A percentile compares a stretch with the other conserved stretches of the same genome.
These are phyloP conservation scores for Ctena decussata DNA, from an alignment of 2,888 invertebrate species.

Conservation along the genomic window DNA sequence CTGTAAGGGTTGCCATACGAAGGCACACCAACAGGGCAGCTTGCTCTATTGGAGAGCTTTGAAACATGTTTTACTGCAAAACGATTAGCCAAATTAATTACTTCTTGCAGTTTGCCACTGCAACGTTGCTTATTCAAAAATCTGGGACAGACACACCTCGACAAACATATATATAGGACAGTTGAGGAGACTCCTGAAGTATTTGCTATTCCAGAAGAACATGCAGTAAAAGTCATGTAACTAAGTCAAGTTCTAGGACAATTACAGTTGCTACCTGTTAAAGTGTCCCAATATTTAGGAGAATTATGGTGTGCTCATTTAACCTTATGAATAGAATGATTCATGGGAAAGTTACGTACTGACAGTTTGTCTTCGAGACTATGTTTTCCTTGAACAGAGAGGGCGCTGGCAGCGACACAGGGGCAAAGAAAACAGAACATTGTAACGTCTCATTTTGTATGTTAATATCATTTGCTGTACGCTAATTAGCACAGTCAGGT, in stretches of 20 bases:
- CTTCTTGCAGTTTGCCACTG: neutral
- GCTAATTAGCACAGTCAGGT: neutral
- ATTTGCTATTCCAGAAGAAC: too few species aligned
- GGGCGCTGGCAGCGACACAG: neutral
- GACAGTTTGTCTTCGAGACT: neutral
- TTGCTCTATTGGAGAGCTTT: neutral
- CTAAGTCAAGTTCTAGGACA: too few species aligned
- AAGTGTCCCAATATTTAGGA: too few species aligned
- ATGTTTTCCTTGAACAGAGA: neutral
- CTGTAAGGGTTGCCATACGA: neutral
- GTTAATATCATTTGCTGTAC: neutral
- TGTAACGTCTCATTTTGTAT: neutral
- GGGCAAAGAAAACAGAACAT: neutral
- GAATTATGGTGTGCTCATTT: too few species aligned
- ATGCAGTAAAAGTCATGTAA: too few species aligned
- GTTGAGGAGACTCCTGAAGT: too few species aligned
- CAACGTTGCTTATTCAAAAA: neutral
- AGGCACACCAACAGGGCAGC: neutral
- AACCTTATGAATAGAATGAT: constrained; percentile 6
- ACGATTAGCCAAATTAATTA: constrained; percentile 5
- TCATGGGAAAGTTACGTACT: neutral
- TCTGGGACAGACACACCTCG: too few species aligned
- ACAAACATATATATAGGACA: too few species aligned
- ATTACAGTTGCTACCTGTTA: too few species aligned
- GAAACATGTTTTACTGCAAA: neutral